Conservation (phyloP, 2,888 invertebrate genomes). For the Cenopis cana region DNA sequence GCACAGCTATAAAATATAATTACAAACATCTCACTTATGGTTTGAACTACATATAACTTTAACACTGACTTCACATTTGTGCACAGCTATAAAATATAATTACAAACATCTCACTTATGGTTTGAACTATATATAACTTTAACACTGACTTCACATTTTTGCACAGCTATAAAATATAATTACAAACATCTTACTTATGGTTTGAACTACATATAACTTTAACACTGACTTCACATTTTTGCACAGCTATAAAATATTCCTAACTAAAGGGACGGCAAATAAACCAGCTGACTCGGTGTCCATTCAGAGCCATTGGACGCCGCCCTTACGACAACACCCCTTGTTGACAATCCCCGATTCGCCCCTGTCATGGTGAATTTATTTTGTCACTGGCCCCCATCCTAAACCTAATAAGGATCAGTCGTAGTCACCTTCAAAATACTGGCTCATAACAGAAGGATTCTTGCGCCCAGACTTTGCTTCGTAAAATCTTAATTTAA, state of each 20-base stretch:
- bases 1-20: no score
- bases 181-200: neutral
- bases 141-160: no score
- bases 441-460: constrained; percentile 61
- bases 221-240: neutral
- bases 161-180: no score
- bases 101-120: no score
- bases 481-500: constrained; percentile 72
- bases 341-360: constrained; percentile 46
- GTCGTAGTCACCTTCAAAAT: constrained; percentile 57
- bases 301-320: constrained; percentile 15
- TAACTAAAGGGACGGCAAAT: constrained; percentile 31
- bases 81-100: no score
- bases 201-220: neutral
- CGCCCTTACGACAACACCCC: constrained; percentile 32
- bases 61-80: no score
- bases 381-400: constrained; percentile 60
- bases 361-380: constrained; percentile 66
- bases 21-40: no score
- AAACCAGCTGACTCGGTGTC: constrained; percentile 27
- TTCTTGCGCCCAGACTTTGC: constrained; percentile 55
- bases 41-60: no score
- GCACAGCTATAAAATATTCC: constrained; percentile 2
- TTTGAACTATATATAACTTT: no score
- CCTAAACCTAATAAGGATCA: constrained; percentile 75